phyloP scores from a whole-genome alignment of 2,113 vertebrate genomes.

The Lichenostomus cassidix region DNA sequence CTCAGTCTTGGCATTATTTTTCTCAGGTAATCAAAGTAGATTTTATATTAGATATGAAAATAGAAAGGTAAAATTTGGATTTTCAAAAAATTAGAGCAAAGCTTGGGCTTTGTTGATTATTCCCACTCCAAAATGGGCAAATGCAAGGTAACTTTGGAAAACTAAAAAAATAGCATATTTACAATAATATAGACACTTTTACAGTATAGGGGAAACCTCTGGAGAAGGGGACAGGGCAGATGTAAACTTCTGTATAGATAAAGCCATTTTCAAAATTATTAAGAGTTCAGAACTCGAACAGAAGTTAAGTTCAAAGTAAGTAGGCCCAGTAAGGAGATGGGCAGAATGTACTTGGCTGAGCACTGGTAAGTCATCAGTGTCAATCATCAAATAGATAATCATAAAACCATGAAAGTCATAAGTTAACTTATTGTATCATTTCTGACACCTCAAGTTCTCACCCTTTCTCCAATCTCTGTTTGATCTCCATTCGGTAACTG shows the following conservation, averaged over 20 bases:
- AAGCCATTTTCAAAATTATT: background rate
- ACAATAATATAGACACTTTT: background rate
- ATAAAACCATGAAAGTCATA: background rate
- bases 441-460: constrained; percentile 29
- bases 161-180: background rate
- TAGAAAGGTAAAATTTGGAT: background rate
- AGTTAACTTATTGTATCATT: background rate
- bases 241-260: background rate
- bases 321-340: background rate
- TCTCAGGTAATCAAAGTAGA: background rate
- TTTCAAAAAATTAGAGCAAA: background rate
- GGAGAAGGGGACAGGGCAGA: background rate
- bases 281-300: background rate
- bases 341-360: background rate
- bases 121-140: background rate
- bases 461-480: constrained; percentile 81
- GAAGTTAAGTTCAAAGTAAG: background rate
- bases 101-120: background rate
- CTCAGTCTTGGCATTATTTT: background rate
- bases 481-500: constrained; percentile 76
- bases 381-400: background rate
- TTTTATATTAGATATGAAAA: background rate
- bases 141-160: background rate
- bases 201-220: background rate
- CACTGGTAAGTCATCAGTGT: background rate